phyloP scores from a whole-genome alignment of 2,113 vertebrate species.

The Muntiacus muntjak region DNA sequence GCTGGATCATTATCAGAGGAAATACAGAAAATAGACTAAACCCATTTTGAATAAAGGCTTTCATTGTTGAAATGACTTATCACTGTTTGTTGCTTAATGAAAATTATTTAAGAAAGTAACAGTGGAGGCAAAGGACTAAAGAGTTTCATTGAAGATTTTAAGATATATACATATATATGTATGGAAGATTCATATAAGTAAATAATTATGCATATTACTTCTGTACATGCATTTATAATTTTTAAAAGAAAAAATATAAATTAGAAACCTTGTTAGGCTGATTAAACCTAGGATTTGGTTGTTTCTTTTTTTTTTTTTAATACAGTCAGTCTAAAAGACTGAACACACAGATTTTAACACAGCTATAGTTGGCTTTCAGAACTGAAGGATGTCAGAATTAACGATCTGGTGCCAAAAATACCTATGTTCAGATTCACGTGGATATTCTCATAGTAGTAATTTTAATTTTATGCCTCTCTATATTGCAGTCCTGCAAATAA shows the following conservation, averaged over 20 bases:
- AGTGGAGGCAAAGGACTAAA: not conserved
- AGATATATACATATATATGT: not conserved
- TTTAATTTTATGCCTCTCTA: slow-evolving; percentile 4
- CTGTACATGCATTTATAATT: not conserved
- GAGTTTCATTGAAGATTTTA: not conserved
- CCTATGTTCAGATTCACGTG: not conserved
- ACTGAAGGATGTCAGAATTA: slow-evolving; percentile 9
- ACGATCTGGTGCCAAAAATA: slow-evolving; percentile 17
- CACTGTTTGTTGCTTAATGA: slow-evolving; percentile 67
- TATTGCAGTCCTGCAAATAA: not conserved
- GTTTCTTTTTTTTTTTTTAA: not conserved
- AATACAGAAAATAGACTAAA: slow-evolving; percentile 16
- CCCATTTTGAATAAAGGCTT: slow-evolving; percentile 48
- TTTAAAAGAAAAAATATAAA: not conserved
- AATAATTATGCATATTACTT: not conserved
- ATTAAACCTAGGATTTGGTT: not conserved
- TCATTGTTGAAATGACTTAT: slow-evolving; percentile 54
- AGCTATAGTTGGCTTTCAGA: not conserved
- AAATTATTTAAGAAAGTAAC: slow-evolving; percentile 60
- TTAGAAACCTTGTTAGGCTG: not conserved
- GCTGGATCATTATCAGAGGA: slow-evolving; percentile 27
- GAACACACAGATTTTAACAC: not conserved
- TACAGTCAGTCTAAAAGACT: not conserved
- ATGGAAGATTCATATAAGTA: not conserved
- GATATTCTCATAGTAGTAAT: not conserved